Base-by-base conservation (phyloP, 2,888 invertebrate genomes). In the Rhogogaster chlorosoma region DNA sequence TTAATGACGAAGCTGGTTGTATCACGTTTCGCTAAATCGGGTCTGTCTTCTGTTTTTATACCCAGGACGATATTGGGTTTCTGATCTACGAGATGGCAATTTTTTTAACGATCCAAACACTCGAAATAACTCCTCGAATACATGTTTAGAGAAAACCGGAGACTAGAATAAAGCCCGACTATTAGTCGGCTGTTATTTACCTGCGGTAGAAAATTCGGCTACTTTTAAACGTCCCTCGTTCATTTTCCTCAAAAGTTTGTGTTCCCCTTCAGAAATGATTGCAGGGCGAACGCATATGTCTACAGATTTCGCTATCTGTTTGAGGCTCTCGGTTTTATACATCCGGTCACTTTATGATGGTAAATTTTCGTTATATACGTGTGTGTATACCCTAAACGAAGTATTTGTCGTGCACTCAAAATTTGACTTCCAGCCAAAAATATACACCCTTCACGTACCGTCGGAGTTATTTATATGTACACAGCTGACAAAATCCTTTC, bases 401-500 rank as follows among this genome's bases (percentile, higher is more conserved):
- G 85, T 91, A 88, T 91, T 92, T 91, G 89, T 88, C 77, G 86
- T 89, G 89, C 91, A 91, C 91, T 92, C 89, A 87, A 91, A 90
- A 90, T 90, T 91, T 90, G 91, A 91, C 91, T 91, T 91, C 89
- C 89, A 87, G 89, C 91, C 89, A 90, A 91, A 91, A 90, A 91
- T 90, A 91, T 89, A 87, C 86, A 87, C 83, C 77, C 85, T 86
- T 87, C 86, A 87, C 80, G 87, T 84, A 87, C 85, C 87, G 86
- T 78, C 42, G 57, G 75, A 84, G 71, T 73, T 84, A 84, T 84
- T 73, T 84, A 84, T 89, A 88, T 89, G 87, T 88, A 89, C 90
- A 89, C 90, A 90, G 90, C 89, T 90, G 90, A 88, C 86, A 87
- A 87, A 89, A 88, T 88, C 89, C 88, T 88, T 89, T 89, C 85